Evolutionary conservation across 1,140 invertebrate species (phyloP).

Genomic region (Drosophila subpulchrella): DNA sequence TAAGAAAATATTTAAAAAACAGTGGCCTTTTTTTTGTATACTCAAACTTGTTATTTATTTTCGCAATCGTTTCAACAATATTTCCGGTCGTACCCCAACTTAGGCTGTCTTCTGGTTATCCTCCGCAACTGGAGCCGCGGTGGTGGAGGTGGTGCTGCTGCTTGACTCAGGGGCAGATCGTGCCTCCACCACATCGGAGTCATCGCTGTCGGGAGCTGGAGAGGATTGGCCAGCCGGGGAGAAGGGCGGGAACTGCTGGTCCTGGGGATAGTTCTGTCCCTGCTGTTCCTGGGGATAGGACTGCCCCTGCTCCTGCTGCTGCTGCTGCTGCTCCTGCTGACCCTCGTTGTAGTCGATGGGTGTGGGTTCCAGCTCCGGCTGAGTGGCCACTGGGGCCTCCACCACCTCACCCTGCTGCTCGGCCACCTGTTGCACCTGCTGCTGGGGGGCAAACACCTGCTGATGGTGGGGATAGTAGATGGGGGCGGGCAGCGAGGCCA

Average conservation of each 20-base stretch:
- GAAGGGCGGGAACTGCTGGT: conserved; percentile 77
- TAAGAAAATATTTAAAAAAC: not conserved
- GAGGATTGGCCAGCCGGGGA: conserved; percentile 24
- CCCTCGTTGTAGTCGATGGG: conserved; percentile 63
- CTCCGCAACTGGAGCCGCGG: conserved; percentile 56
- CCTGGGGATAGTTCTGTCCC: conserved; percentile 56
- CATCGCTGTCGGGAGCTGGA: conserved; percentile 54
- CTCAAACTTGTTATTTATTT: conserved; percentile 22
- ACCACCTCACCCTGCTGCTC: conserved; percentile 67
- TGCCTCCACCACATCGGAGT: conserved; percentile 78
- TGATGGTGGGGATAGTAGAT: conserved; percentile 72
- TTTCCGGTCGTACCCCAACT: conserved; percentile 10
- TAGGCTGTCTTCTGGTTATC: conserved; percentile 61
- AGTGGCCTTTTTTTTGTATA: not conserved
- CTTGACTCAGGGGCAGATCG: conserved; percentile 54
- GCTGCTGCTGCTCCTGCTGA: conserved; percentile 45
- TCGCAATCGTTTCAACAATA: conserved; percentile 10
- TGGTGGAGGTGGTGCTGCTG: conserved; percentile 54
- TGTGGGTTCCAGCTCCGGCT: conserved; percentile 62
- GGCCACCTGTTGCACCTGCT: conserved; percentile 35
- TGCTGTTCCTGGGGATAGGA: conserved; percentile 57
- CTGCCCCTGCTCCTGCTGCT: conserved; percentile 38
- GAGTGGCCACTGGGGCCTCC: conserved; percentile 54
- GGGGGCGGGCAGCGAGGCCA: conserved; percentile 48
- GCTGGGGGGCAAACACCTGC: conserved; percentile 59